phyloP scores from a whole-genome alignment of 92 coral and sea anemone species.

The Paramuricea clavata region DNA sequence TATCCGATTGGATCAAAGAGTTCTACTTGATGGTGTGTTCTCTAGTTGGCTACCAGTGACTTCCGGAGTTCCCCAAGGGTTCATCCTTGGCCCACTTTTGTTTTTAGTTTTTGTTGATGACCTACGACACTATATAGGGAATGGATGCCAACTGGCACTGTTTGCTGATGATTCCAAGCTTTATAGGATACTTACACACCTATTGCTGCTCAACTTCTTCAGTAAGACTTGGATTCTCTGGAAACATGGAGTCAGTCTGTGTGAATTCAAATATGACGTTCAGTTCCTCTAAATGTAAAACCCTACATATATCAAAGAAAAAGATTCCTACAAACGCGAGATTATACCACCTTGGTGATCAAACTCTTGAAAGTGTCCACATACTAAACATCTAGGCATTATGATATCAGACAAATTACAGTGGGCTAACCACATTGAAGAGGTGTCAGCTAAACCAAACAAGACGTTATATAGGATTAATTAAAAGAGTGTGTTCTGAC shows the following conservation, averaged over 20 bases:
- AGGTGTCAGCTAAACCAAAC: constrained; percentile 7
- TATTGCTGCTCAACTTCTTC: constrained; percentile 1
- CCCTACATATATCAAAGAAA: constrained; percentile 25
- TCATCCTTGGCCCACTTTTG: constrained; percentile 53
- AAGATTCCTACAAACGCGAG: constrained; percentile 10
- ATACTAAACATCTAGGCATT: constrained; percentile 5
- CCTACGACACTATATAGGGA: constrained; percentile 28
- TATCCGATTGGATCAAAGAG: constrained; percentile 47
- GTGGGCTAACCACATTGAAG: constrained; percentile 1
- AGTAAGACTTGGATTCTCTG: constrained; percentile 14
- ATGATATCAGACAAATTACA: not conserved
- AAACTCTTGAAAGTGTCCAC: constrained; percentile 11
- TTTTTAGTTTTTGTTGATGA: constrained; percentile 45
- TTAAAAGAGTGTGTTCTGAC: constrained; percentile 20
- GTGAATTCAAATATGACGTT: constrained; percentile 24
- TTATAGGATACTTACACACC: constrained; percentile 2
- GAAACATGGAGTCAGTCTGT: constrained; percentile 26
- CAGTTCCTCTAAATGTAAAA: constrained; percentile 23
- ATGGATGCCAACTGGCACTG: constrained; percentile 38
- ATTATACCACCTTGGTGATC: constrained; percentile 8
- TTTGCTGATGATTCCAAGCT: constrained; percentile 60
- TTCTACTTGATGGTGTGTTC: constrained; percentile 27
- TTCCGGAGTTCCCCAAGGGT: constrained; percentile 58
- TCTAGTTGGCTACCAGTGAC: constrained; percentile 37
- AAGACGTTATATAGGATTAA: constrained; percentile 30